Base-by-base conservation (phyloP, 2,888 invertebrate genomes). In the Mesochorus sp. region DNA sequence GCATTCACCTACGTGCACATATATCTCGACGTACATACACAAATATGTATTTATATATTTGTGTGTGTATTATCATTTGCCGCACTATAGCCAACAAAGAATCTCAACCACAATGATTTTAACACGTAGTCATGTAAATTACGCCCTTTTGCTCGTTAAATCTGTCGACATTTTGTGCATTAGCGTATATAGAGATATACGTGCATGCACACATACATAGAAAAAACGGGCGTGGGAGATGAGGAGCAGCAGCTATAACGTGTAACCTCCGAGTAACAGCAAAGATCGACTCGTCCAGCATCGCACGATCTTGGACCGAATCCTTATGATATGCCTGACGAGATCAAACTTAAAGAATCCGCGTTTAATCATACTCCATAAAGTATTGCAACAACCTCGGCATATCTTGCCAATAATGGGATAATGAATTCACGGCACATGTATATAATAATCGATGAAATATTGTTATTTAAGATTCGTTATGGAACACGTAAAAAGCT, bases 391-490 rank as follows among this genome's bases (percentile, higher is more conserved):
- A n/a, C n/a, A n/a, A n/a, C n/a, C 21, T 37, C 42, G 42, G 10
- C 19, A 21, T 62, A 28, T 42, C 17, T 5, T 39, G n/a, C 10
- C 19, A 47, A 34, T 47, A 62, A 42, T 17, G 6, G n/a, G n/a
- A 37, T 47, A 21, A 51, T 26, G 61, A 3, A 14, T 19, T 28
- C 31, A 72, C 39, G 61, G 21, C 34, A 62, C 51, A 39, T 67
- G n/a, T 67, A 62, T 71, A 75, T 79, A 85, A 84, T 86, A 85
- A 85, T 87, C 83, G 67, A 59, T n/a, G 81, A 68, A 66, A 83
- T 84, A 87, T 88, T 86, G 87, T 89, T 88, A 88, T 89, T 89
- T 88, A 89, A 86, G 85, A 87, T 86, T 81, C 80, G 81, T 83
- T 76, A 76, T 75, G 77, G 53, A 76, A 78, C 79, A 81, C 81